phyloP scores from a whole-genome alignment of 2,888 invertebrate species.

The Pinctada fucata region DNA sequence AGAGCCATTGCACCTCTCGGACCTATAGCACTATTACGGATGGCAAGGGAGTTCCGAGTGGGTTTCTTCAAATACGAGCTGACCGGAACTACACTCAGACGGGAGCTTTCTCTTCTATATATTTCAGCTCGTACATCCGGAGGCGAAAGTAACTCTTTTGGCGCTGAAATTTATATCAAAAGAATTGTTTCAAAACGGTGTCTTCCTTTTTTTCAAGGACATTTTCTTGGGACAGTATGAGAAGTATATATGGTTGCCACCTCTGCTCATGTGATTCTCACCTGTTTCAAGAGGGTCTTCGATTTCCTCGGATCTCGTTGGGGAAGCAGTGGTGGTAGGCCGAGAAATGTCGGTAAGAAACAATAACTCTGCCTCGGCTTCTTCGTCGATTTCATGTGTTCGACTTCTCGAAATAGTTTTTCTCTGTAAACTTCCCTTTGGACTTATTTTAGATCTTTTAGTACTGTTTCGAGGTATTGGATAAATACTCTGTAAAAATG shows the following conservation, averaged over 20 bases:
- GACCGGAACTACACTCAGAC: conserved; percentile 59
- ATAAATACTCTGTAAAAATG: too few relatives aligned
- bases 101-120: conserved; percentile 59
- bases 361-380: conserved; percentile 18
- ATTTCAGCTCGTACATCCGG: conserved; percentile 62
- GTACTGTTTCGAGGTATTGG: too few relatives aligned
- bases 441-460: not conserved
- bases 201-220: too few relatives aligned
- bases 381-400: conserved; percentile 3
- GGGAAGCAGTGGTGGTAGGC: not conserved
- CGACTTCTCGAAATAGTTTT: not conserved
- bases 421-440: not conserved
- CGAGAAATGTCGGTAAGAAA: conserved; percentile 23
- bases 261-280: too few relatives aligned
- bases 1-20: conserved; percentile 63
- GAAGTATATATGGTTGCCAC: too few relatives aligned
- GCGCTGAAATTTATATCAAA: conserved; percentile 6
- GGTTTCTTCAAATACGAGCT: conserved; percentile 59
- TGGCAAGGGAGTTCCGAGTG: conserved; percentile 41
- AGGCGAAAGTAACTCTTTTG: conserved; percentile 38
- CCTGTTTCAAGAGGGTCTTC: too few relatives aligned
- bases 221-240: too few relatives aligned
- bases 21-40: conserved; percentile 57
- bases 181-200: not conserved
- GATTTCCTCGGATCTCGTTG: not conserved